These are phyloP conservation scores for Enteromius radiatus DNA, from an alignment of 2,797 vertebrate genomes.

Conservation along the genomic window DNA sequence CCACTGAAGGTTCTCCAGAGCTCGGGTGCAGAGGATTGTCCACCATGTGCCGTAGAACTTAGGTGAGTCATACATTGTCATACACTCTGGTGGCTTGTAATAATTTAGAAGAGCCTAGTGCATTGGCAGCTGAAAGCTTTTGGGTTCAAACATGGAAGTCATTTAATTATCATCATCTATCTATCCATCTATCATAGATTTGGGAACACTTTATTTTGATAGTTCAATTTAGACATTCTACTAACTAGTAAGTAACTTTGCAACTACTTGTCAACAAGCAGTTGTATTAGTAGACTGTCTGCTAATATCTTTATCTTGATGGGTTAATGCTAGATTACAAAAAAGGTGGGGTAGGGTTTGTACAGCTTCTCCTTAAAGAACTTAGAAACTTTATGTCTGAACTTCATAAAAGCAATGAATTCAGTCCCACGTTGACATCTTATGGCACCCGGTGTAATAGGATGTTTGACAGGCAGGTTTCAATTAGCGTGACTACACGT, in stretches of 20 bases:
- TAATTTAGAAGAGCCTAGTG: neutral
- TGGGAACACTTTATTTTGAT: neutral
- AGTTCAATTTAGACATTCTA: neutral
- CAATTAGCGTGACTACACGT: constrained; percentile 62
- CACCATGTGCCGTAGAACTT: neutral
- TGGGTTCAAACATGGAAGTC: neutral
- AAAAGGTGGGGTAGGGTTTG: neutral
- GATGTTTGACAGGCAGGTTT: constrained; percentile 59
- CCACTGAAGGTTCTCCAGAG: neutral
- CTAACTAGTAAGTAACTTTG: neutral
- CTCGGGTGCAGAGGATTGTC: constrained; percentile 28
- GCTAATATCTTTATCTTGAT: too few relatives aligned
- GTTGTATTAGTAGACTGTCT: too few relatives aligned
- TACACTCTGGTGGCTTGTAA: neutral
- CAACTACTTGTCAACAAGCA: too few relatives aligned
- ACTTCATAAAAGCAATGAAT: constrained; percentile 16
- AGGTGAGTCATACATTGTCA: neutral
- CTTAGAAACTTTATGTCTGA: neutral
- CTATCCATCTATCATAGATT: too few relatives aligned
- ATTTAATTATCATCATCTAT: too few relatives aligned
- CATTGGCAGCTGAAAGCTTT: neutral
- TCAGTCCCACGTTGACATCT: constrained; percentile 21
- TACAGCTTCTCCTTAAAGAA: neutral
- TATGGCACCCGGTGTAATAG: constrained; percentile 21
- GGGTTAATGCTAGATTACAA: neutral